Conservation (phyloP, 2,888 invertebrate genomes). For the Lasiommata megera region DNA sequence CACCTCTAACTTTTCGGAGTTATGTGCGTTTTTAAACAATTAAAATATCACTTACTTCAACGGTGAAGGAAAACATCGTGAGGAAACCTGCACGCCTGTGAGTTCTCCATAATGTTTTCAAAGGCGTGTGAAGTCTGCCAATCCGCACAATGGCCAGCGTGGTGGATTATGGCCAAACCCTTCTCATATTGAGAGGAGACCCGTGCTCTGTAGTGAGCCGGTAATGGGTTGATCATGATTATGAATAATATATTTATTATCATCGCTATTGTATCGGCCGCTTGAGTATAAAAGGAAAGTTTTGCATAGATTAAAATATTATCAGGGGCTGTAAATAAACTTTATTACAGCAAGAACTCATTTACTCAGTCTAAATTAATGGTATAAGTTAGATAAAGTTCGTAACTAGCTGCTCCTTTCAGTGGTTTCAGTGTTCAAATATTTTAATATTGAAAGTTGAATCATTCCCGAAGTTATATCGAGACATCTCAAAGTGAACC, state of each 20-base stretch:
- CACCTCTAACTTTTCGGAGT: no score
- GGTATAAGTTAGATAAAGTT: slow-evolving; percentile 16
- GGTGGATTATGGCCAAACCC: no score
- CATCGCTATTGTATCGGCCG: not conserved
- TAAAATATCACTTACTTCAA: no score
- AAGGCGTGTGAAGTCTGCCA: no score
- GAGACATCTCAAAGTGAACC: not conserved
- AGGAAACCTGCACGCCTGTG: no score
- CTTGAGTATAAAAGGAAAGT: slow-evolving; percentile 12
- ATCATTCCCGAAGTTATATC: slow-evolving; percentile 3
- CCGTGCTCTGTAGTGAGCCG: no score
- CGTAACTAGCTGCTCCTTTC: slow-evolving; percentile 11
- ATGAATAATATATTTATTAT: not conserved
- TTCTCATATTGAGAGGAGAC: no score
- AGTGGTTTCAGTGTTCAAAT: slow-evolving; percentile 11
- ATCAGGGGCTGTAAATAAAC: slow-evolving; percentile 40
- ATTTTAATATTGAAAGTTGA: slow-evolving; percentile 13
- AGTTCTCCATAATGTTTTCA: no score
- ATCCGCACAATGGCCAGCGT: no score
- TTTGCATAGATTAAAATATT: slow-evolving; percentile 20
- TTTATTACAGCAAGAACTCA: slow-evolving; percentile 46
- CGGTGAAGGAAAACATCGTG: no score
- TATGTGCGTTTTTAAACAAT: no score
- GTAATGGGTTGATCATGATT: not conserved
- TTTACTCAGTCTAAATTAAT: slow-evolving; percentile 47